Evolutionary conservation across 2,888 invertebrate species (phyloP), one percentile per base, ranked within the genome.

Genomic region (Leptothorax acervorum): DNA sequence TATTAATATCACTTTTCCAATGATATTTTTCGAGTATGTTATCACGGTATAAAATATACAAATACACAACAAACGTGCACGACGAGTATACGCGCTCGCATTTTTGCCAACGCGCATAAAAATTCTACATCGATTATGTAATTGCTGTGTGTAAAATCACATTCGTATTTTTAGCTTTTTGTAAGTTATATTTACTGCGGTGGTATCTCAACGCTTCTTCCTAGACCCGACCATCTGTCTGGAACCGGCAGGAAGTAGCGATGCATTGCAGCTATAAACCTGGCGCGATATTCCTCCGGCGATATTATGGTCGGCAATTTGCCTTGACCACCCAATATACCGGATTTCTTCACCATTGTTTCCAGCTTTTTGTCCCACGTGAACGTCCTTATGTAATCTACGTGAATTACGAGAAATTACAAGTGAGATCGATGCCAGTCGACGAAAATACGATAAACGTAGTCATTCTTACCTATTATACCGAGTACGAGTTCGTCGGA

Each of bases 281-380:
- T 96, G 66, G 97, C 96, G 92, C 97, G 97, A 95, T 99, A 99
- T 92, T 98, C 97, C 92, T 98, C 98, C 0, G 99, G 99, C 0
- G 99, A 98, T 60, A 99, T 97, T 84, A 99, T 98, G 0, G 99
- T 99, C 1, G 99, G 99, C 93, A 98, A 96, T 90, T 99, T 99
- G 1, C 98, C 98, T 93, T 98, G 98, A 0, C 99, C 98, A 88
- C 98, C 98, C 31, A 98, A 93, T 86, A 97, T 95, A 48, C 97
- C 97, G 1, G 97, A 96, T 93, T 98, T 98, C 95, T 99, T 99
- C 51, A 99, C 97, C 92, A 99, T 97, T 84, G 98, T 99, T 95
- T 99, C 99, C 81, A 99, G 95, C 93, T 97, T 98, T 95, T 99
- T 99, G 95, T 99, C 99, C 97, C 99, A 98, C 0, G 99, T 99